These are phyloP conservation scores for Ceratoteleas bidentatus DNA, from an alignment of 1,140 invertebrate species.

Conservation along the genomic window DNA sequence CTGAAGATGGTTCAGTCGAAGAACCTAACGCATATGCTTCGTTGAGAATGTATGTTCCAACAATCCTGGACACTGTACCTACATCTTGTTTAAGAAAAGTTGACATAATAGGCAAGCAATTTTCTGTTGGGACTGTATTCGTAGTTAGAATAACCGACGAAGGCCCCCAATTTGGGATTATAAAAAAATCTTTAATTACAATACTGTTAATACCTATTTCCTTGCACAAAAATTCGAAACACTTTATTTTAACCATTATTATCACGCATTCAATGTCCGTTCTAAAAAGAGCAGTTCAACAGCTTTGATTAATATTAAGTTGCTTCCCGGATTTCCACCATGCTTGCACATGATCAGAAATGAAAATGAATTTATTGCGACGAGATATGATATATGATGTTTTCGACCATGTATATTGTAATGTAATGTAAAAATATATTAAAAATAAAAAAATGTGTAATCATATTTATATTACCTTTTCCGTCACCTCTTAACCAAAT, in stretches of 20 bases:
- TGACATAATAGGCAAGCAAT: constrained; percentile 27
- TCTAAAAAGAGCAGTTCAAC: constrained; percentile 4
- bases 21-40: constrained; percentile 7
- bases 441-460: not conserved
- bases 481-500: too few relatives aligned
- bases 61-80: constrained; percentile 17
- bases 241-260: constrained; percentile 32
- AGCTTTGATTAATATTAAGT: constrained; percentile 31
- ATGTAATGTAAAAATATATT: constrained; percentile 5
- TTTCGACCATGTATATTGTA: not conserved
- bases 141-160: constrained; percentile 25
- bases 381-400: constrained; percentile 35
- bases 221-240: constrained; percentile 24
- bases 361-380: constrained; percentile 21
- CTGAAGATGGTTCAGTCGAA: constrained; percentile 21
- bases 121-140: constrained; percentile 31
- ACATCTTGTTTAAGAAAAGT: constrained; percentile 23
- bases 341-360: constrained; percentile 18
- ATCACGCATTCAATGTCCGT: constrained; percentile 26
- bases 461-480: too few relatives aligned
- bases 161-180: constrained; percentile 31
- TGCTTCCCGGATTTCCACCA: constrained; percentile 35
- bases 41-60: constrained; percentile 18
- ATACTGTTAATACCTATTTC: constrained; percentile 30
- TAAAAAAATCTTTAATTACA: constrained; percentile 34